Conservation (phyloP, 2,113 vertebrate genomes). For the Silurus meridionalis region DNA sequence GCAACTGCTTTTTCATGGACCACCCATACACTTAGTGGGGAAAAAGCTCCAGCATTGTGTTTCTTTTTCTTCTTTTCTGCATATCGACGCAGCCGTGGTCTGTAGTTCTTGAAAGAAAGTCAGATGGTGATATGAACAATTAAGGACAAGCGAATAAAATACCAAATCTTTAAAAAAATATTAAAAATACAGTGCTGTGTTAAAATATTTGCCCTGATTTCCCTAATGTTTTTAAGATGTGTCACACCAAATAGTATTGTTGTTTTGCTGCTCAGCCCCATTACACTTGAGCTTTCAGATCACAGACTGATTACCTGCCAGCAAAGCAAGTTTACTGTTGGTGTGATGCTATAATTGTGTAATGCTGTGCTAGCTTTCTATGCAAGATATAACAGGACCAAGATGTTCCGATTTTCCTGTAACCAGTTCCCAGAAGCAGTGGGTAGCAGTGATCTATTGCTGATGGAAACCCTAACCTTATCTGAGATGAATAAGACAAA, state of each 20-base stretch:
- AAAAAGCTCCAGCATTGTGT: neutral
- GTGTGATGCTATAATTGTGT: neutral
- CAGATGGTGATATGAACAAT: neutral
- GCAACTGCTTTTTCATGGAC: neutral
- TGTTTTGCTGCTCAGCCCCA: neutral
- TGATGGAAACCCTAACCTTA: neutral
- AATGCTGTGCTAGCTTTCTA: neutral
- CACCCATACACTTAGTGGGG: slow-evolving; percentile 1
- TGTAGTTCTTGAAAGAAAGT: slow-evolving; percentile 13
- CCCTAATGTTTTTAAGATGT: neutral
- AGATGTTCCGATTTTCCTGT: neutral
- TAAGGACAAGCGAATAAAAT: neutral
- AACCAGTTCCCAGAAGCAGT: neutral
- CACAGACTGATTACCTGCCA: neutral
- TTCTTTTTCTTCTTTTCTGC: slow-evolving; percentile 21
- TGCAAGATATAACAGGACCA: neutral
- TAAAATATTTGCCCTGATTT: neutral
- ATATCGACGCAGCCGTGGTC: neutral
- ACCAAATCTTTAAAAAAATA: neutral
- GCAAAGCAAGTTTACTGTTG: neutral
- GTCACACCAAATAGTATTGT: neutral
- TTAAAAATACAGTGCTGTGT: neutral
- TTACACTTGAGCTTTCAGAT: neutral
- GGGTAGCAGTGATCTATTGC: neutral
- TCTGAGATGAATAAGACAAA: neutral